Percentiles rank a stretch among this genome's conserved stretches.
Conservation (phyloP, 2,888 invertebrate genomes). For the Mesochorus sp. region DNA sequence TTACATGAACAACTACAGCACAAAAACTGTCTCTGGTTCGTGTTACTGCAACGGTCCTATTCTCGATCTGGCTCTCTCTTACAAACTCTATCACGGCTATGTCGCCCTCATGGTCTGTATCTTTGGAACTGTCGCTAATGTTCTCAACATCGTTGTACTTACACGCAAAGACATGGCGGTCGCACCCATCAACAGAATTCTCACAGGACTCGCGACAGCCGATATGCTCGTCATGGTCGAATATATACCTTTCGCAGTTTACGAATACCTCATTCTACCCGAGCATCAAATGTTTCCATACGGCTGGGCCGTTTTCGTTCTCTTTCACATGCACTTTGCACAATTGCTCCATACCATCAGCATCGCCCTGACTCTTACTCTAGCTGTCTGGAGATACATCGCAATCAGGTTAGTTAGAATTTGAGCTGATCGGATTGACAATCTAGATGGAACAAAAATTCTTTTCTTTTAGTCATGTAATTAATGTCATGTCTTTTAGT, state of each 20-base stretch:
- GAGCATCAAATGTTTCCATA: conserved; percentile 87
- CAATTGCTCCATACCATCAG: conserved; percentile 92
- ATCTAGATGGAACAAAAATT: too few relatives aligned
- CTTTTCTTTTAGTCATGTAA: too few relatives aligned
- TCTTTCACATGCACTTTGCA: conserved; percentile 92
- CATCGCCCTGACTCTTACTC: conserved; percentile 90
- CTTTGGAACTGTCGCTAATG: conserved; percentile 93
- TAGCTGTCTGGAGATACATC: conserved; percentile 94
- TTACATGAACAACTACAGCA: conserved; percentile 69
- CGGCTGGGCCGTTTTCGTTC: conserved; percentile 88
- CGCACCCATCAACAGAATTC: conserved; percentile 93
- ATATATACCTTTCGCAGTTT: conserved; percentile 89
- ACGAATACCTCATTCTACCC: conserved; percentile 86
- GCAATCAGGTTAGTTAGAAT: conserved; percentile 90
- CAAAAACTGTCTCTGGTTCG: conserved; percentile 33
- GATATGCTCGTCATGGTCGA: conserved; percentile 96
- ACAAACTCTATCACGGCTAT: conserved; percentile 91
- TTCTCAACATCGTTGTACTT: conserved; percentile 93
- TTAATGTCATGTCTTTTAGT: too few relatives aligned
- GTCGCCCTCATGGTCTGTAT: conserved; percentile 92
- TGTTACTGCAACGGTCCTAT: conserved; percentile 85
- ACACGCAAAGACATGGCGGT: conserved; percentile 91
- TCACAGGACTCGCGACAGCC: conserved; percentile 93
- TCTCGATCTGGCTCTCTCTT: conserved; percentile 85
- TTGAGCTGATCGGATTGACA: not conserved